phyloP scores from a whole-genome alignment of 1,140 invertebrate genomes.

The Homalodisca vitripennis region DNA sequence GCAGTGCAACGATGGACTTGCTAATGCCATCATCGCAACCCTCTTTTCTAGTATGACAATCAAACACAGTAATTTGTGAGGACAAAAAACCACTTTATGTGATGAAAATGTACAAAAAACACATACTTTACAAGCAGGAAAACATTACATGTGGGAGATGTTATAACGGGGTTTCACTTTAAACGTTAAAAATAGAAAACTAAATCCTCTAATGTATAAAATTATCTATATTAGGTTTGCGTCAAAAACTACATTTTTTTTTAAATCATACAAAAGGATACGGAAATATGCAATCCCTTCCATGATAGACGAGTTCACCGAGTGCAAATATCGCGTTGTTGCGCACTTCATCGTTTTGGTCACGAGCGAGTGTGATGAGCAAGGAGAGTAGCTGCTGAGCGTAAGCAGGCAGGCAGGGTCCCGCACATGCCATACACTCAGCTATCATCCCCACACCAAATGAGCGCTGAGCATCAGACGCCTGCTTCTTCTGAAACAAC shows the following conservation, averaged over 20 bases:
- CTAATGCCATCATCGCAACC: too few species aligned
- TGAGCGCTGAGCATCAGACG: slow-evolving; percentile 61
- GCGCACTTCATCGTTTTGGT: slow-evolving; percentile 67
- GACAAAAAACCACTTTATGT: too few species aligned
- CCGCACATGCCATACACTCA: slow-evolving; percentile 65
- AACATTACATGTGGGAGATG: too few species aligned
- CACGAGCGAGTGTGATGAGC: slow-evolving; percentile 58
- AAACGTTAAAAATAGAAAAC: too few species aligned
- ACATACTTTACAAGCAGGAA: too few species aligned
- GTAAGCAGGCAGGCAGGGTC: slow-evolving; percentile 55
- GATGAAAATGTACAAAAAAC: too few species aligned
- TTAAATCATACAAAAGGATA: slow-evolving; percentile 52
- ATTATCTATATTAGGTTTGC: too few species aligned
- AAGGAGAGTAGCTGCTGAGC: slow-evolving; percentile 60
- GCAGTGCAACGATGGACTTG: too few species aligned
- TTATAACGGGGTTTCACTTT: too few species aligned
- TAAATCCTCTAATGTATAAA: too few species aligned
- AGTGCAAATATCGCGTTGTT: slow-evolving; percentile 76
- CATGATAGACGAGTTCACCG: slow-evolving; percentile 67
- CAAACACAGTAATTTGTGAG: too few species aligned
- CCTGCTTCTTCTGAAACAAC: slow-evolving; percentile 58
- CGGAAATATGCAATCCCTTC: slow-evolving; percentile 57
- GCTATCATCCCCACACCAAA: slow-evolving; percentile 69
- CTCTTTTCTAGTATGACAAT: too few species aligned
- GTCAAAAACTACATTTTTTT: background rate